Evolutionary conservation across 2,113 vertebrate species (phyloP).

Genomic region (Prionailurus bengalensis): DNA sequence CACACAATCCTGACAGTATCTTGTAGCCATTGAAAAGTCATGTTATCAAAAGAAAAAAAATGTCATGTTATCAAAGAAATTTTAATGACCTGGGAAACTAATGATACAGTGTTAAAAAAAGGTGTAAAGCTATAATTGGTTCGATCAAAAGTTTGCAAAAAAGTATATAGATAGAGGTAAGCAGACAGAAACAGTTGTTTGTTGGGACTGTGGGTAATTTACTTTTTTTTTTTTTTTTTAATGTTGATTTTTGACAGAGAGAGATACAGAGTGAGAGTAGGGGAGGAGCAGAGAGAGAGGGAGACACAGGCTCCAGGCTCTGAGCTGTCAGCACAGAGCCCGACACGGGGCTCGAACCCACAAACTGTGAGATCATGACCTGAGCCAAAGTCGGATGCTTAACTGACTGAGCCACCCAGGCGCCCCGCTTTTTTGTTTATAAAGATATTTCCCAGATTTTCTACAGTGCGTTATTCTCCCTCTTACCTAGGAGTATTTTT

Average conservation of each 20-base stretch:
- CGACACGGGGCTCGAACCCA: too few relatives aligned
- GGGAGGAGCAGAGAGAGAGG: too few relatives aligned
- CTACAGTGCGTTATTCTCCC: background rate
- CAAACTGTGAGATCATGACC: too few relatives aligned
- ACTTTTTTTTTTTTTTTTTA: background rate
- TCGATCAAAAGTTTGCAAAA: background rate
- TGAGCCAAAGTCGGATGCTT: too few relatives aligned
- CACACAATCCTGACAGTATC: background rate
- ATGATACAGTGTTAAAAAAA: slow-evolving; percentile 20
- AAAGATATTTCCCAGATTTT: slow-evolving; percentile 32
- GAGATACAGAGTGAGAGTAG: too few relatives aligned
- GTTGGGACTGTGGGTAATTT: background rate
- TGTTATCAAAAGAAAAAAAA: slow-evolving; percentile 21
- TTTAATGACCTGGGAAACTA: slow-evolving; percentile 25
- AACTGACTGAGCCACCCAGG: too few relatives aligned
- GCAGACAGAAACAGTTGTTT: background rate
- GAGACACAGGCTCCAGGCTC: too few relatives aligned
- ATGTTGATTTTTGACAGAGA: too few relatives aligned
- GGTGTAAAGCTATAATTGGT: background rate
- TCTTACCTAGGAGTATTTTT: slow-evolving; percentile 17
- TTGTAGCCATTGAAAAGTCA: background rate
- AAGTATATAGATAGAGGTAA: background rate
- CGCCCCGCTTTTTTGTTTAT: background rate
- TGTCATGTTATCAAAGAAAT: background rate
- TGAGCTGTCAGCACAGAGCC: too few relatives aligned